Evolutionary conservation across 2,888 invertebrate genomes (phyloP).

Genomic region (Chloroclysta siterata): DNA sequence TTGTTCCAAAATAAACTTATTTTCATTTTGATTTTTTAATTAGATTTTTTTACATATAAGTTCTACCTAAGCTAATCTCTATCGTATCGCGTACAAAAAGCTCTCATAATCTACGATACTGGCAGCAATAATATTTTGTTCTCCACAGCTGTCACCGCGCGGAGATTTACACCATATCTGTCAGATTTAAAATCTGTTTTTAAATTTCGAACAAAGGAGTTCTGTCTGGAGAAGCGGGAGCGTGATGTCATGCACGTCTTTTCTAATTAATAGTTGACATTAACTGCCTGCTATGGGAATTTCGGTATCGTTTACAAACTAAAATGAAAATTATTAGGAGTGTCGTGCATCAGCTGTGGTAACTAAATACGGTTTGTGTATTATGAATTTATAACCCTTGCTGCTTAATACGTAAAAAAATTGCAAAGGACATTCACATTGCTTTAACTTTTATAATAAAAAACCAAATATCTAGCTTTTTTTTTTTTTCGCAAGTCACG

Average conservation of each 20-base stretch:
- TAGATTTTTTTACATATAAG: no score
- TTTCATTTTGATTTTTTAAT: no score
- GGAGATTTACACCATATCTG: conserved; percentile 78
- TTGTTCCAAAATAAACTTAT: no score
- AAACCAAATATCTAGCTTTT: no score
- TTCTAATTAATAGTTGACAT: conserved; percentile 74
- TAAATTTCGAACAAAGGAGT: conserved; percentile 70
- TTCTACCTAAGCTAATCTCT: no score
- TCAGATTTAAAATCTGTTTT: conserved; percentile 50
- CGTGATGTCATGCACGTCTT: conserved; percentile 72
- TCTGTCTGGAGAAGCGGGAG: conserved; percentile 68
- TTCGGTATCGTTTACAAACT: conserved; percentile 66
- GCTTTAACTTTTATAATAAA: no score
- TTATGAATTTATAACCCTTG: no score
- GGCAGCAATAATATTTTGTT: conserved; percentile 72
- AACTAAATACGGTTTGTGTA: background rate
- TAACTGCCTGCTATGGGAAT: conserved; percentile 62
- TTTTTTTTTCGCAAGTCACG: no score
- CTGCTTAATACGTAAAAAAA: no score
- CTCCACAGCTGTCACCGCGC: conserved; percentile 70
- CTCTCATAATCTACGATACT: conserved; percentile 28
- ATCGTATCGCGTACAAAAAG: background rate
- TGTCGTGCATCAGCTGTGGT: background rate
- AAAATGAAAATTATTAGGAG: conserved; percentile 50
- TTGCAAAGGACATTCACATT: no score